Conservation (phyloP, 2,888 invertebrate genomes). For the Drosophila monieri region DNA sequence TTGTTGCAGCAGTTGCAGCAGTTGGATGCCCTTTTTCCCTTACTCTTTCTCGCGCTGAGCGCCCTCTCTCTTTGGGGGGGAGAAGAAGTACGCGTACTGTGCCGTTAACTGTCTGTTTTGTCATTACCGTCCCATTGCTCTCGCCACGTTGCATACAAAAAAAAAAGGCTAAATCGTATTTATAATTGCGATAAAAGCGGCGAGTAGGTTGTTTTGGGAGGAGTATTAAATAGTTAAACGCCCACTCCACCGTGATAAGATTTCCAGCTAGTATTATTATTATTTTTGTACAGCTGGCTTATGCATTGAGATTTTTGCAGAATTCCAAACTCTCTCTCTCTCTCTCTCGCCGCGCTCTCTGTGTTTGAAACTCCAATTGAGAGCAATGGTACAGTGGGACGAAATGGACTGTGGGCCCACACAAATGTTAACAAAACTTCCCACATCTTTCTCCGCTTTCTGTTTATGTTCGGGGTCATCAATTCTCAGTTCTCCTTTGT, state of each 20-base stretch:
- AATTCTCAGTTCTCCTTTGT: constrained; percentile 53
- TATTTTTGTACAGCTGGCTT: constrained; percentile 35
- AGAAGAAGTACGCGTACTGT: constrained; percentile 53
- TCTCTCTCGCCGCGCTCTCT: not conserved
- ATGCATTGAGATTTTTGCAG: constrained; percentile 12
- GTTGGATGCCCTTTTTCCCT: constrained; percentile 55
- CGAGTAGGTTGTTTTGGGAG: constrained; percentile 22
- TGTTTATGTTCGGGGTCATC: constrained; percentile 52
- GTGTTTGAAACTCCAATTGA: constrained; percentile 18
- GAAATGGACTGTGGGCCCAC: constrained; percentile 13
- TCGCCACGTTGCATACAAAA: constrained; percentile 77
- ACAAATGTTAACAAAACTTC: constrained; percentile 8
- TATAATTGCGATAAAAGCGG: constrained; percentile 65
- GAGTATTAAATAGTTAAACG: constrained; percentile 12
- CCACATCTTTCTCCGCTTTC: constrained; percentile 28
- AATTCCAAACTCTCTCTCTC: constrained; percentile 22
- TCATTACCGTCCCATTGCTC: constrained; percentile 67
- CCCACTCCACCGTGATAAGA: constrained; percentile 47
- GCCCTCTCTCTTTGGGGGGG: constrained; percentile 24
- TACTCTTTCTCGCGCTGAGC: constrained; percentile 27
- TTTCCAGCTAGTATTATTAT: constrained; percentile 34
- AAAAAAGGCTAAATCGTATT: constrained; percentile 53
- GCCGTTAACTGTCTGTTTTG: constrained; percentile 72
- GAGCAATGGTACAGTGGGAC: constrained; percentile 53
- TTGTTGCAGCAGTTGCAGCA: constrained; percentile 39